These are phyloP conservation scores for Coilia nasus DNA, from an alignment of 2,797 vertebrate species.

Conservation along the genomic window DNA sequence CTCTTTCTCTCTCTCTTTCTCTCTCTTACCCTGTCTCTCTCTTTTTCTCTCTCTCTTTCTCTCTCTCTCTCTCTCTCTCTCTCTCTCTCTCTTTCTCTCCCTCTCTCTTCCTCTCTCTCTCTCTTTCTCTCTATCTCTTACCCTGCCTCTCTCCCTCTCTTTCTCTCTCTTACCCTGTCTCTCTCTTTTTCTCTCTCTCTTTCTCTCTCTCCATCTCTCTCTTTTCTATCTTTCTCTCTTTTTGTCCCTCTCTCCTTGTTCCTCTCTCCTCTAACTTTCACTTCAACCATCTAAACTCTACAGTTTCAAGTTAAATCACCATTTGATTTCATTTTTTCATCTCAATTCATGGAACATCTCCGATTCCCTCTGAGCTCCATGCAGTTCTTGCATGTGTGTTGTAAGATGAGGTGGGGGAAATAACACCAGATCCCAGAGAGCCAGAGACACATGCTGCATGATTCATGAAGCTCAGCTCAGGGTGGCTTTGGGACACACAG, in stretches of 20 bases:
- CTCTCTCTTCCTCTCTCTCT: not conserved
- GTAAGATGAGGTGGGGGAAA: not conserved
- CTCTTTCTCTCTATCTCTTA: not conserved
- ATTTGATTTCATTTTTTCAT: not conserved
- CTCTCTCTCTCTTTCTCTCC: not conserved
- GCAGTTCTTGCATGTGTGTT: not conserved
- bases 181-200: not conserved
- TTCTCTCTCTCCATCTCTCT: not conserved
- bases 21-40: not conserved
- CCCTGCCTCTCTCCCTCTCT: not conserved
- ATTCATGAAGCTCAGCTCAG: conserved; percentile 9
- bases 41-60: not conserved
- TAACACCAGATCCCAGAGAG: not conserved
- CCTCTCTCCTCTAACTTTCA: not conserved
- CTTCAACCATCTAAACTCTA: not conserved
- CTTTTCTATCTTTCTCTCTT: not conserved
- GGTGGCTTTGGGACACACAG: not conserved
- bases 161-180: not conserved
- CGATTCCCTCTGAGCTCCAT: not conserved
- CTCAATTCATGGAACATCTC: not conserved
- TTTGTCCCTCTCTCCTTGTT: not conserved
- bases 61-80: not conserved
- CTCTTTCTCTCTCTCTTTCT: not conserved
- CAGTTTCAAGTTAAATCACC: not conserved
- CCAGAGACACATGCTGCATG: conserved; percentile 1